Evolutionary conservation across 2,113 vertebrate species (phyloP), one percentile per base, ranked within the genome.

Genomic region (Eurypyga helias): DNA sequence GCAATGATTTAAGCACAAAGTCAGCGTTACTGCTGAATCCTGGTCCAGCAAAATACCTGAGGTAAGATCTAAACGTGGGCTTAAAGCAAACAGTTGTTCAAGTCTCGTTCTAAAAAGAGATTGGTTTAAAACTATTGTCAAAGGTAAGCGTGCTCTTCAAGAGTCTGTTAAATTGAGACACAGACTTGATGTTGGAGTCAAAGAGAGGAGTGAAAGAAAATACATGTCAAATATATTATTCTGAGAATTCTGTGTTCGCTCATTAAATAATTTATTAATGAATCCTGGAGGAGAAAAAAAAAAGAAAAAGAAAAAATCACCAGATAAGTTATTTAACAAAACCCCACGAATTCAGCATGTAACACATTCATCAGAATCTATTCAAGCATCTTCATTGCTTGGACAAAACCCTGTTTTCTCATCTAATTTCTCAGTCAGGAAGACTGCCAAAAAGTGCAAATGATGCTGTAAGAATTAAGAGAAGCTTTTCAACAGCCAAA

Each of bases 351-450:
- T 91, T 84, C 91, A 73, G 73, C 58, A 21, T 83, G 90, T 90
- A 96, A 88, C 89, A 94, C 72, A 96, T 96, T 94, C 84, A 95
- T 98, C 96, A 94, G 78, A 77, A 90, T 82, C 90, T 80, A 83
- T 94, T 97, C 92, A 97, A 87, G 83, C 57, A 95, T 85, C 69
- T 85, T 94, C 65, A 91, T 48, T 93, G 87, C 87, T 93, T 96
- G 97, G 96, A 96, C 88, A 93, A 94, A 94, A 90, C 88, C 57
- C 84, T 85, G 72, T 38, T 95, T 97, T 96, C 96, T 92, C 80
- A 71, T 96, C 93, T 96, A 92, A 97, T 97, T 97, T 97, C 77
- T 64, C 78, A 96, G 87, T 89, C 96, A 96, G 96, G 84, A 97
- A 90, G 76, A 43, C 94, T 96, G 96, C 97, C 96, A 97, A 91